A percentile compares a stretch with the other conserved stretches of the same genome.
These are phyloP conservation scores for Anguilla anguilla DNA, from an alignment of 2,797 vertebrate species.

Conservation along the genomic window DNA sequence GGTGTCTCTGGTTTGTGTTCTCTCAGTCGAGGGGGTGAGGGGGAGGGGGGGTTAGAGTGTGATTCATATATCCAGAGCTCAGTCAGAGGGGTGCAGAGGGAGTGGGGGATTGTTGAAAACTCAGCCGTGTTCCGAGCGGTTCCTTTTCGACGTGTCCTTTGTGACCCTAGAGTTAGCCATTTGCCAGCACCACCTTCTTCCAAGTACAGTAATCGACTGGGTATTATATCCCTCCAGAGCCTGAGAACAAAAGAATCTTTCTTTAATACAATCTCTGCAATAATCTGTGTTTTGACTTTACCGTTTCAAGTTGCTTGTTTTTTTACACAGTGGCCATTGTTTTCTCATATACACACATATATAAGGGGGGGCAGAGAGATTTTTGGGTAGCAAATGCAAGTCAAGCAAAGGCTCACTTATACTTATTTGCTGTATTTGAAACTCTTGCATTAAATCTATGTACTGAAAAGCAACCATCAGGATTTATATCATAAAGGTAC, in stretches of 20 bases:
- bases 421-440: neutral
- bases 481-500: neutral
- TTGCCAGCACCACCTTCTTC: neutral
- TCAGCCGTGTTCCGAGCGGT: constrained; percentile 19
- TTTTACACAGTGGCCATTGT: neutral
- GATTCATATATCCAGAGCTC: constrained; percentile 8
- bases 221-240: neutral
- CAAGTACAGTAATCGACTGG: neutral
- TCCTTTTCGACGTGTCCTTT: neutral
- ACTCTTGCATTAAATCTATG: neutral
- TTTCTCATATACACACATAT: neutral
- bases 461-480: neutral
- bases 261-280: neutral
- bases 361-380: too few species aligned
- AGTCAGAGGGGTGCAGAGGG: neutral
- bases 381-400: neutral
- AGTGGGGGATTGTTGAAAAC: constrained; percentile 47
- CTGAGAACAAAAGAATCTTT: neutral
- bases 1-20: constrained; percentile 64
- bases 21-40: neutral
- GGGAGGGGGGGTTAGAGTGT: neutral
- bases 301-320: neutral
- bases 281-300: neutral
- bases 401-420: neutral
- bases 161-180: neutral